These are phyloP conservation scores for Magallana gigas DNA, from an alignment of 1,140 invertebrate species.

Conservation along the genomic window DNA sequence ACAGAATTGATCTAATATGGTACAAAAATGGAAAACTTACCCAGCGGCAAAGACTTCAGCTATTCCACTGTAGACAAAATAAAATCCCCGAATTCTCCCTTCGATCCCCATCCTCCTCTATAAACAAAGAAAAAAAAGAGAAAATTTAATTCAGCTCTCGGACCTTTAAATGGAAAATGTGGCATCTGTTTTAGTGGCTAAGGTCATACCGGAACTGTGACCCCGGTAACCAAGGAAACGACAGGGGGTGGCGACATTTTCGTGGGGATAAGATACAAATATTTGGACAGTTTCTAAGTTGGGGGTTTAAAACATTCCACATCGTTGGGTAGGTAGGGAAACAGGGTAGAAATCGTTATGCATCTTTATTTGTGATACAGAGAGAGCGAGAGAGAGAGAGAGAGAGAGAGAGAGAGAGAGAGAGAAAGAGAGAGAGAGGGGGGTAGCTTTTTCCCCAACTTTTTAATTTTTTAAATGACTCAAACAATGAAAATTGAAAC, in stretches of 20 bases:
- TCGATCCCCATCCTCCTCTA: background rate
- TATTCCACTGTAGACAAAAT: too few relatives aligned
- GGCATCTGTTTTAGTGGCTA: background rate
- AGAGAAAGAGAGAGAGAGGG: too few relatives aligned
- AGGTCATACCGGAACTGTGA: background rate
- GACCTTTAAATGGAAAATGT: conserved; percentile 7
- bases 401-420: too few relatives aligned
- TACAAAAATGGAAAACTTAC: too few relatives aligned
- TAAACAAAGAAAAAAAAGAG: conserved; percentile 16
- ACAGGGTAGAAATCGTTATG: background rate
- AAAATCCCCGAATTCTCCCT: background rate
- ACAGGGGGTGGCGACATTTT: background rate
- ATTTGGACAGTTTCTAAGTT: conserved; percentile 5
- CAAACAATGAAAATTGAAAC: too few relatives aligned
- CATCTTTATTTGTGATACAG: background rate
- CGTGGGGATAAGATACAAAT: conserved; percentile 11
- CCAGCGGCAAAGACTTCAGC: too few relatives aligned
- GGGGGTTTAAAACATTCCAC: conserved; percentile 24
- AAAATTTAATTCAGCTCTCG: background rate
- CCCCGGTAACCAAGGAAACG: background rate
- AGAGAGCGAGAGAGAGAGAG: background rate
- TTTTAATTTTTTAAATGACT: too few relatives aligned
- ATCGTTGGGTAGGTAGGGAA: background rate
- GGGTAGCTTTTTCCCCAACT: too few relatives aligned
- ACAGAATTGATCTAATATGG: too few relatives aligned